Evolutionary conservation across 2,113 vertebrate species (phyloP), one percentile per base, ranked within the genome.

Genomic region (Centropristis striata): DNA sequence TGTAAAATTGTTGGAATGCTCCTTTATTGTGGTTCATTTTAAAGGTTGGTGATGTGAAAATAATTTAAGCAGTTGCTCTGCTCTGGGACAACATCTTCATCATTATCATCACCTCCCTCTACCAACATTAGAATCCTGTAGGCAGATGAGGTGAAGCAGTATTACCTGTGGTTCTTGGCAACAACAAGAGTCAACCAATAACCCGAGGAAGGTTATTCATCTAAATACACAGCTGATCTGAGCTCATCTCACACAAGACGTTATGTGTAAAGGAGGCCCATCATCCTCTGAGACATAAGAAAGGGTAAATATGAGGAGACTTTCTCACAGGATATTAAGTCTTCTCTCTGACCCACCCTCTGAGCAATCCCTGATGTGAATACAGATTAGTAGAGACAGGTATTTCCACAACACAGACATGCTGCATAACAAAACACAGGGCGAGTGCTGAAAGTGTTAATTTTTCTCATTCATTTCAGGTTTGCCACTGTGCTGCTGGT

Each of bases 251-350:
- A 23, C 18, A 71, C 65, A 39, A 32, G 57, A 50, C 4, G n/a
- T 14, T 1, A 5, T 47, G 32, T n/a, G 69, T 67, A 47, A 50
- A 63, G 69, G 67, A 83, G 71, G 25, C 10, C 9, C 2, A 14
- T 28, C 73, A n/a, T 67, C 75, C 66, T 69, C 13, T 49, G 63
- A 75, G 69, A 78, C 53, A 8, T 59, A 61, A 27, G 4, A 68
- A 23, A 66, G 54, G 58, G 58, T 41, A 59, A 81, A 78, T 69
- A 75, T 18, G 69, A 75, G 71, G 61, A 54, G 71, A 84, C 76
- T 84, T 69, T 58, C 70, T 59, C 59, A n/a, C 78, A 67, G 77
- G 77, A 72, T 77, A 82, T 81, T 76, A 70, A 79, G 69, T 41
- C 18, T 8, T 47, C 15, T 61, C n/a, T 74, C 32, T 42, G 42